phyloP scores from a whole-genome alignment of 2,797 vertebrate species.

The Simalia tracyae region DNA sequence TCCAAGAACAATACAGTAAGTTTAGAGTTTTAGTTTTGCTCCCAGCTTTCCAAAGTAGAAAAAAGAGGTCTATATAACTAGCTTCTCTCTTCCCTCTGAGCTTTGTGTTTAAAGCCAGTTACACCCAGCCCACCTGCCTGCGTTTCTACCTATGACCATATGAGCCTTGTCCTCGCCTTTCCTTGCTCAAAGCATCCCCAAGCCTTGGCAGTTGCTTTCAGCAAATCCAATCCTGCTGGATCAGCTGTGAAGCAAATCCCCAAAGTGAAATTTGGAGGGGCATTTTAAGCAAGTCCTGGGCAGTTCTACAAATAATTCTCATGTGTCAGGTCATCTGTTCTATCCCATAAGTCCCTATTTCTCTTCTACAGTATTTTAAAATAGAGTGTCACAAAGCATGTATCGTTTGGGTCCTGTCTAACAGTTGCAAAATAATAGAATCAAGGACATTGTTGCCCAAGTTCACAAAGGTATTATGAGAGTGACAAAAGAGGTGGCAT shows the following conservation, averaged over 20 bases:
- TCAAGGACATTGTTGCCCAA: slow-evolving; percentile 32
- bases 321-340: slow-evolving; percentile 61
- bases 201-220: slow-evolving; percentile 5
- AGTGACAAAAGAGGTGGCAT: background rate
- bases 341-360: slow-evolving; percentile 6
- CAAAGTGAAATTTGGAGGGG: slow-evolving; percentile 16
- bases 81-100: background rate
- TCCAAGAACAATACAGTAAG: background rate
- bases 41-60: background rate
- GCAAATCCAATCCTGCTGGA: background rate
- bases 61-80: background rate
- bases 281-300: background rate
- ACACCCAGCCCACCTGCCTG: background rate
- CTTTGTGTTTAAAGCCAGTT: background rate
- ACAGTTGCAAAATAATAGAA: slow-evolving; percentile 14
- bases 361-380: background rate
- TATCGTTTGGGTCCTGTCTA: slow-evolving; percentile 20
- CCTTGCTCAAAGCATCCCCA: background rate
- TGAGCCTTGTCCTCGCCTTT: background rate
- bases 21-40: background rate
- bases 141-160: background rate
- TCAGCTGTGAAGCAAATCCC: rapidly evolving
- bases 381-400: slow-evolving; percentile 49
- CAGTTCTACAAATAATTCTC: slow-evolving; percentile 62
- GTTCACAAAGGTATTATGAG: background rate